A percentile compares a stretch with the other conserved stretches of the same genome.
phyloP scores from a whole-genome alignment of 1,140 invertebrate genomes.

The Ditylenchus dipsaci region DNA sequence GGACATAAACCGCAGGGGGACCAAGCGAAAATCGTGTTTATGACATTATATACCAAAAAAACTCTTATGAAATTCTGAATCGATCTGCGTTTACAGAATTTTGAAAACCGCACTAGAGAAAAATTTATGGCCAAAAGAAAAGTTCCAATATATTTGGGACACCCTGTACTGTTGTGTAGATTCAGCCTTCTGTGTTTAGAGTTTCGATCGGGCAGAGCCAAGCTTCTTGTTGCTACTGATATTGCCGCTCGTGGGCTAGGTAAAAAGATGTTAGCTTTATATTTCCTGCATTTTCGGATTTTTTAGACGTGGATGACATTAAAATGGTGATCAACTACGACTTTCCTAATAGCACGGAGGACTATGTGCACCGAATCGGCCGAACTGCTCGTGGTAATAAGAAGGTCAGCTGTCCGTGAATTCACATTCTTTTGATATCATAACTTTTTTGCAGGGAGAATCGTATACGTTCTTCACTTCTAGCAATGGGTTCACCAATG shows the following conservation, averaged over 20 bases:
- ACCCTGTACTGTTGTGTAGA: background rate
- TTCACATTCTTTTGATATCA: background rate
- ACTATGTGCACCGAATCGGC: conserved; percentile 96
- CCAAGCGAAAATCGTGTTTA: too few species aligned
- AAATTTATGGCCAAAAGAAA: too few species aligned
- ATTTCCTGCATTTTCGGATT: background rate
- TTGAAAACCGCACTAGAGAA: too few species aligned
- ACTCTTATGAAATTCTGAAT: too few species aligned
- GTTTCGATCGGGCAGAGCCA: conserved; percentile 75
- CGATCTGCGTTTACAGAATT: too few species aligned
- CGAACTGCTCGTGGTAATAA: conserved; percentile 84
- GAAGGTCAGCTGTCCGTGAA: background rate
- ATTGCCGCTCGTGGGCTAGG: conserved; percentile 84
- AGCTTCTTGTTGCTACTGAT: conserved; percentile 86
- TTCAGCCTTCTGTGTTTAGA: conserved; percentile 55
- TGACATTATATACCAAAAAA: too few species aligned
- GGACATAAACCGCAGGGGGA: too few species aligned
- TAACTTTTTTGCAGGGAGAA: background rate
- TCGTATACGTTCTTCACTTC: conserved; percentile 97
- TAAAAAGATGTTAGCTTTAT: background rate
- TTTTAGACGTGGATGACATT: conserved; percentile 92
- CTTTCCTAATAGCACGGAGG: conserved; percentile 73
- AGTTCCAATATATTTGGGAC: too few species aligned
- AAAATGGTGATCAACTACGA: conserved; percentile 99
- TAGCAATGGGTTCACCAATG: conserved; percentile 68